phyloP scores from a whole-genome alignment of 2,113 vertebrate genomes.

The Pygoscelis adeliae region DNA sequence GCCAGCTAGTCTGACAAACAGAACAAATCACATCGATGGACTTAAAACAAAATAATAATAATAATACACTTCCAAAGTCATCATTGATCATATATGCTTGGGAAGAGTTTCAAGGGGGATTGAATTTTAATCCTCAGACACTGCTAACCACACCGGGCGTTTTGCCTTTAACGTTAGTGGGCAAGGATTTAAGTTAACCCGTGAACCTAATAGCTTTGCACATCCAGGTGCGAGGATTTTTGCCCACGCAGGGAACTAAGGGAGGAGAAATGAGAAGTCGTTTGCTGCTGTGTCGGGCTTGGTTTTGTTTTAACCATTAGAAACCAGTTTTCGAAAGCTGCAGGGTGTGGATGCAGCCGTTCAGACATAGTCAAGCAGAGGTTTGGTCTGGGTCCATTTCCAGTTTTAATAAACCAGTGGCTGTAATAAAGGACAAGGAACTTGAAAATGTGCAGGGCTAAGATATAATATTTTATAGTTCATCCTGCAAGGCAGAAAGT shows the following conservation, averaged over 20 bases:
- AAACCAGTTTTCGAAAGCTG: neutral
- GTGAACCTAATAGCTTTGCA: neutral
- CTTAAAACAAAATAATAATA: neutral
- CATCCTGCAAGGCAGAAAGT: conserved; percentile 6
- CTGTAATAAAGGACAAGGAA: neutral
- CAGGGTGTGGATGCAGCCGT: neutral
- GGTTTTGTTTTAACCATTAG: neutral
- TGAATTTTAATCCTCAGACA: neutral
- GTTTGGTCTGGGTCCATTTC: neutral
- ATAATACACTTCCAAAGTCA: neutral
- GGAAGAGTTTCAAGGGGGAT: neutral
- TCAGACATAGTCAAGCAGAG: neutral
- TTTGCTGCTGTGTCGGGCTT: neutral
- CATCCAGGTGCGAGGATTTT: neutral
- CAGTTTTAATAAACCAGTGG: conserved; percentile 24
- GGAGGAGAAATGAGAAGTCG: neutral
- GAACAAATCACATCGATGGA: neutral
- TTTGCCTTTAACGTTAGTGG: neutral
- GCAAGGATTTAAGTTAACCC: neutral
- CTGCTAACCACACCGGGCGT: neutral
- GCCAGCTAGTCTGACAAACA: neutral
- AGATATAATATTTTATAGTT: conserved; percentile 15
- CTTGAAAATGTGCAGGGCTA: conserved; percentile 1
- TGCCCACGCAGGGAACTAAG: neutral
- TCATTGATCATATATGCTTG: neutral